Evolutionary conservation across 2,113 vertebrate genomes (phyloP), one percentile per base, ranked within the genome.

Genomic region (Aspiorhynchus laticeps): DNA sequence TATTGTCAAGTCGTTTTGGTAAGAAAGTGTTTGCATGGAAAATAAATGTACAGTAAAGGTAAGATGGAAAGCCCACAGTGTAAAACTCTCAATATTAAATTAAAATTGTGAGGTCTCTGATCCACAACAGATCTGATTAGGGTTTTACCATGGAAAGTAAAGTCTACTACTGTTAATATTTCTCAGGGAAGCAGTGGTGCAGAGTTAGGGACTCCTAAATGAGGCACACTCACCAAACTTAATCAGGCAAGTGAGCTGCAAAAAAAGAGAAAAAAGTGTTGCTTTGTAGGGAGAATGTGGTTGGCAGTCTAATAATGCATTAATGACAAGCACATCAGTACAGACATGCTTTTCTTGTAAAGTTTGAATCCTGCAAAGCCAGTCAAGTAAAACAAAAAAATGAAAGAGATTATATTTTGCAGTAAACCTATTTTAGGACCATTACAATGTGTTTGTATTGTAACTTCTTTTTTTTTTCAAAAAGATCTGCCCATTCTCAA

Each of bases 141-240:
- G 69, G 33, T 21, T 21, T 38, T 73, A 26, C n/a, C 9, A 63
- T 26, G n/a, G 59, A 63, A 63, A 63, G n/a, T 28, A 63, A 63
- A 63, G 61, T 63, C 61, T 63, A 12, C 59, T 61, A 61, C 61
- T 63, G n/a, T 63, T 14, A 63, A 28, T 63, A 63, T 73, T 73
- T 73, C 4, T 73, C 69, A 41, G 67, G 33, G 33, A 71, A 21
- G 67, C 67, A 71, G 33, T 73, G 69, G 33, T 73, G 69, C 69
- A 38, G 33, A 38, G 33, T 73, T 71, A 73, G 33, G 19, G 69
- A 73, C 33, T 38, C 69, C 21, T 77, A 53, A 77, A 77, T 77
- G 46, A 77, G 75, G 26, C 43, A 28, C 14, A 78, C 75, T 78
- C 75, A 78, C 75, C 75, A 77, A 77, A 77, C 75, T 77, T 53